Percentiles rank a stretch among this genome's conserved stretches.
Conservation (phyloP, 2,113 vertebrate genomes). For the Gasterosteus nipponicus region DNA sequence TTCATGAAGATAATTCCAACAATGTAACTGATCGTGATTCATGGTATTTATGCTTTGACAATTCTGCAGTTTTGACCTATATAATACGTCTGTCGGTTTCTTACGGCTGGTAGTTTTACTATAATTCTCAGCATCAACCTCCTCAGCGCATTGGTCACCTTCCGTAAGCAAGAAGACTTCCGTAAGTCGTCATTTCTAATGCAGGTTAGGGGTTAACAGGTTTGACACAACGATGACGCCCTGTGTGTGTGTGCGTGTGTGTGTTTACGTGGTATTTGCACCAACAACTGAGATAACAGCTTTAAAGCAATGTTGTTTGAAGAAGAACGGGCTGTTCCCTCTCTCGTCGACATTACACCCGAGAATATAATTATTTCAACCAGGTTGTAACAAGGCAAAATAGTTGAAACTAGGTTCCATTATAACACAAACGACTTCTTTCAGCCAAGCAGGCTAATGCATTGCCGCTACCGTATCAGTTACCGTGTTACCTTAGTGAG, state of each 20-base stretch:
- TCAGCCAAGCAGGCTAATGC: neutral
- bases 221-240: neutral
- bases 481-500: too few relatives aligned
- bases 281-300: neutral
- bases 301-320: neutral
- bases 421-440: neutral
- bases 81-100: neutral
- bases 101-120: too few relatives aligned
- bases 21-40: neutral
- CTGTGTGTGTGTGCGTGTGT: too few relatives aligned
- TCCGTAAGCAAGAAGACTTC: neutral
- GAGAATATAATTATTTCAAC: neutral
- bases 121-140: too few relatives aligned
- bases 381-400: neutral
- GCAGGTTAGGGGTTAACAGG: neutral
- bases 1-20: neutral
- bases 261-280: neutral
- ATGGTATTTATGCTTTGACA: neutral
- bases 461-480: too few relatives aligned
- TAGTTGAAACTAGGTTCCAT: neutral
- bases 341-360: neutral
- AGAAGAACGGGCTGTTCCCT: too few relatives aligned
- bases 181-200: neutral
- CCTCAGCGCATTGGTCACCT: conserved; percentile 21
- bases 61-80: neutral